phyloP scores from a whole-genome alignment of 2,888 invertebrate genomes.

The Mylabris sibirica region DNA sequence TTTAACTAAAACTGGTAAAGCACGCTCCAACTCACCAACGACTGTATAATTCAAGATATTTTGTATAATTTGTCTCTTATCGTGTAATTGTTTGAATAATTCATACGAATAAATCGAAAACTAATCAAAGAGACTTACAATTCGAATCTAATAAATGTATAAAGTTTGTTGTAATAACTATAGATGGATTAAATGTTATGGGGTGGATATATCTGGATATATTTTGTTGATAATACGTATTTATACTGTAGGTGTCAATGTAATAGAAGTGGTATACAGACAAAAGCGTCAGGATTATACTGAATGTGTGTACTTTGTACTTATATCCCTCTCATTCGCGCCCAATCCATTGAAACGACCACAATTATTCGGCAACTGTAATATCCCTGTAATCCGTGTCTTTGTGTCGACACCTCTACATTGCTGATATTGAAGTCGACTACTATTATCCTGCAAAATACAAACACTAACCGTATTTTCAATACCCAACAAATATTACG shows the following conservation, averaged over 20 bases:
- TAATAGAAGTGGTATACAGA: slow-evolving; percentile 1
- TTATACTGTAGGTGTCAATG: neutral
- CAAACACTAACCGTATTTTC: neutral
- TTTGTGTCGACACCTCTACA: slow-evolving; percentile 49
- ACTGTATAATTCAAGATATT: slow-evolving; percentile 57
- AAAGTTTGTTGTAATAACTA: neutral
- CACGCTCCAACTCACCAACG: slow-evolving; percentile 55
- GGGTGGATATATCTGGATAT: neutral
- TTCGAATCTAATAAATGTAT: neutral
- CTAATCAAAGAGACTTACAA: neutral
- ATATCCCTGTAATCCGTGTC: slow-evolving; percentile 51
- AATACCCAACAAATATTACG: neutral
- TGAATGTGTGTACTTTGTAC: slow-evolving; percentile 39
- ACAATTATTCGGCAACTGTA: slow-evolving; percentile 55
- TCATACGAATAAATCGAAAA: slow-evolving; percentile 53
- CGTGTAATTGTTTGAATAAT: slow-evolving; percentile 62
- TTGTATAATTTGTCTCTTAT: slow-evolving; percentile 62
- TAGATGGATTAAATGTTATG: slow-evolving; percentile 20
- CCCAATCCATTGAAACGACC: slow-evolving; percentile 53
- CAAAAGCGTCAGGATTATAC: slow-evolving; percentile 2
- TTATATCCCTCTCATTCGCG: slow-evolving; percentile 41
- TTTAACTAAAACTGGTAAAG: slow-evolving; percentile 49
- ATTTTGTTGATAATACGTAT: slow-evolving; percentile 5
- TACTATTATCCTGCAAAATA: neutral
- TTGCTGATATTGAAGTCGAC: slow-evolving; percentile 21